Percentiles rank a stretch among this genome's conserved stretches.
Conservation (phyloP, 92 coral and sea anemone genomes). For the Epizoanthus stellaris region DNA sequence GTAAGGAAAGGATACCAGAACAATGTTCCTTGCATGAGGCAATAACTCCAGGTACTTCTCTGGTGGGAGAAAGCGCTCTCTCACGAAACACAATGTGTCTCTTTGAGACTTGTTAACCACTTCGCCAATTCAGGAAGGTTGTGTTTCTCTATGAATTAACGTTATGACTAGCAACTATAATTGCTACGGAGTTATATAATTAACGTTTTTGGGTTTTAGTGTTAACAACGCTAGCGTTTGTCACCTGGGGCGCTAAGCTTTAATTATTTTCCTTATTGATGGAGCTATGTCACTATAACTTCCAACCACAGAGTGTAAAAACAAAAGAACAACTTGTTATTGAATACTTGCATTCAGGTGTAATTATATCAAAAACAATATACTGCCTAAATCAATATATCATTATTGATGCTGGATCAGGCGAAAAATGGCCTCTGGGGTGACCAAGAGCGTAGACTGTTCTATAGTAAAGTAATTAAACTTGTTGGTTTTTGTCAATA, state of each 20-base stretch:
- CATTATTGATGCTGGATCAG: slow-evolving; percentile 28
- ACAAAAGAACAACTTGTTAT: slow-evolving; percentile 10
- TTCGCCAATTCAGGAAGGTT: background rate
- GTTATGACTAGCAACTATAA: background rate
- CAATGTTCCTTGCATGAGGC: slow-evolving; percentile 45
- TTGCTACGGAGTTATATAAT: background rate
- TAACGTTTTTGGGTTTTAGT: slow-evolving; percentile 1
- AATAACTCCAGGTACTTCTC: slow-evolving; percentile 9
- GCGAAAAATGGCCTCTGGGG: slow-evolving; percentile 13
- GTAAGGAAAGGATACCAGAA: slow-evolving; percentile 4
- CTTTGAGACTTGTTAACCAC: background rate
- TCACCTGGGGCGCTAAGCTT: slow-evolving; percentile 44
- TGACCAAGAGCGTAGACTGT: slow-evolving; percentile 7
- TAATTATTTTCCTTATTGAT: background rate
- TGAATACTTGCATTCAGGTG: slow-evolving; percentile 28
- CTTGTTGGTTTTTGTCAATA: slow-evolving; percentile 21
- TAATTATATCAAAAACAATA: slow-evolving; percentile 11
- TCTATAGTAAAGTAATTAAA: slow-evolving; percentile 37
- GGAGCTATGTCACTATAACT: slow-evolving; percentile 2
- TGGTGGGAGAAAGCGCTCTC: background rate
- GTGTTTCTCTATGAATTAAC: background rate
- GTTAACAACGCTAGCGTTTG: background rate
- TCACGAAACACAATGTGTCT: slow-evolving; percentile 3
- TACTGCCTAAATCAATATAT: slow-evolving; percentile 41
- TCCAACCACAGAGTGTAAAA: slow-evolving; percentile 10